phyloP scores from a whole-genome alignment of 2,797 vertebrate species.

The Pseudopleuronectes americanus region DNA sequence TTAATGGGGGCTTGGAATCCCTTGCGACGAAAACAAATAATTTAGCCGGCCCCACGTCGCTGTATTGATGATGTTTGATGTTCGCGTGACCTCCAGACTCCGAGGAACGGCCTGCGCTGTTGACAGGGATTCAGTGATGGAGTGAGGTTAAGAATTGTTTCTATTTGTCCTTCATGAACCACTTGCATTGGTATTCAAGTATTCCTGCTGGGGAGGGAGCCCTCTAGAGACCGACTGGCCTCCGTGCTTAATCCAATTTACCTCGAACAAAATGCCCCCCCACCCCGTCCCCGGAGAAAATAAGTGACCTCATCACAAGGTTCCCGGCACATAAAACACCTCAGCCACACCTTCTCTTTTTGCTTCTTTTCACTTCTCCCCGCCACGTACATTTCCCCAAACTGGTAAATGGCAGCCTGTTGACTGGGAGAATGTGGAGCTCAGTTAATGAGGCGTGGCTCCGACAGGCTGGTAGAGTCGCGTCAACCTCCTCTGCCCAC shows the following conservation, averaged over 20 bases:
- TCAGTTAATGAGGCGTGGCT: constrained; percentile 57
- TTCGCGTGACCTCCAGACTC: constrained; percentile 47
- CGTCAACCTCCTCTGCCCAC: constrained; percentile 46
- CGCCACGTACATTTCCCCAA: constrained; percentile 11
- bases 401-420: constrained; percentile 33
- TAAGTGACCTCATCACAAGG: constrained; percentile 49
- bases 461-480: constrained; percentile 30
- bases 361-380: constrained; percentile 17
- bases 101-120: constrained; percentile 41
- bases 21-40: constrained; percentile 50
- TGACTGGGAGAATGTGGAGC: constrained; percentile 37
- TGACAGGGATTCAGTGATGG: constrained; percentile 48
- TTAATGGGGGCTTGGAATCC: constrained; percentile 38
- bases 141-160: constrained; percentile 63
- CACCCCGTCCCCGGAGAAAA: constrained; percentile 41
- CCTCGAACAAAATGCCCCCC: constrained; percentile 52
- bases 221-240: constrained; percentile 58
- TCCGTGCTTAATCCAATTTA: constrained; percentile 77
- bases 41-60: constrained; percentile 18
- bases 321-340: constrained; percentile 46
- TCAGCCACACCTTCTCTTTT: constrained; percentile 9
- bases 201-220: constrained; percentile 57
- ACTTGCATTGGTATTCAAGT: constrained; percentile 62
- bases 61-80: constrained; percentile 58
- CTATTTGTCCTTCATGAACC: constrained; percentile 60